These are phyloP conservation scores for Cephus pygmeus DNA, from an alignment of 2,888 invertebrate species.

Conservation along the genomic window DNA sequence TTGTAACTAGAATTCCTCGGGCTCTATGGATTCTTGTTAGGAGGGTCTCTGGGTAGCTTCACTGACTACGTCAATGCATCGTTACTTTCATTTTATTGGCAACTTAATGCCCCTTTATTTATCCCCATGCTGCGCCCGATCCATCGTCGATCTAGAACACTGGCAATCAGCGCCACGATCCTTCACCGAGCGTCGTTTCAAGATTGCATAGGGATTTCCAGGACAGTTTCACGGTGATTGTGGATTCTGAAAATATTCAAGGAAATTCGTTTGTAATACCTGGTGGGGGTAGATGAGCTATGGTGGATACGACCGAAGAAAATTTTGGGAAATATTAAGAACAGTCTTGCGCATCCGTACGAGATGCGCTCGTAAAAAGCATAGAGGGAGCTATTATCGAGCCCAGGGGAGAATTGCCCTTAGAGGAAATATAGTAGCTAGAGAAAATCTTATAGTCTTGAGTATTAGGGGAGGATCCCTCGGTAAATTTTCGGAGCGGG, in stretches of 20 bases:
- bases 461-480: neutral
- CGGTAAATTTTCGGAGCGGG: neutral
- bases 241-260: too few relatives aligned
- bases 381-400: constrained; percentile 40
- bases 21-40: constrained; percentile 20
- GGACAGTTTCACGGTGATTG: too few relatives aligned
- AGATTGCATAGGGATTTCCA: too few relatives aligned
- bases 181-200: too few relatives aligned
- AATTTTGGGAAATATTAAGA: constrained; percentile 27
- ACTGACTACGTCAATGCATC: constrained; percentile 29
- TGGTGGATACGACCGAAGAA: neutral
- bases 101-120: constrained; percentile 33
- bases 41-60: constrained; percentile 19
- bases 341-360: neutral
- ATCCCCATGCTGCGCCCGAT: too few relatives aligned
- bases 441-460: neutral
- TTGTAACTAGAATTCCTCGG: constrained; percentile 13
- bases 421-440: constrained; percentile 5
- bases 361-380: constrained; percentile 30
- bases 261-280: too few relatives aligned
- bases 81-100: constrained; percentile 37
- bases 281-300: too few relatives aligned
- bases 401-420: constrained; percentile 9
- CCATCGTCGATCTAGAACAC: too few relatives aligned
- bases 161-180: too few relatives aligned